These are phyloP conservation scores for Pseudolycoriella hygida DNA, from an alignment of 2,888 invertebrate species.

Conservation along the genomic window DNA sequence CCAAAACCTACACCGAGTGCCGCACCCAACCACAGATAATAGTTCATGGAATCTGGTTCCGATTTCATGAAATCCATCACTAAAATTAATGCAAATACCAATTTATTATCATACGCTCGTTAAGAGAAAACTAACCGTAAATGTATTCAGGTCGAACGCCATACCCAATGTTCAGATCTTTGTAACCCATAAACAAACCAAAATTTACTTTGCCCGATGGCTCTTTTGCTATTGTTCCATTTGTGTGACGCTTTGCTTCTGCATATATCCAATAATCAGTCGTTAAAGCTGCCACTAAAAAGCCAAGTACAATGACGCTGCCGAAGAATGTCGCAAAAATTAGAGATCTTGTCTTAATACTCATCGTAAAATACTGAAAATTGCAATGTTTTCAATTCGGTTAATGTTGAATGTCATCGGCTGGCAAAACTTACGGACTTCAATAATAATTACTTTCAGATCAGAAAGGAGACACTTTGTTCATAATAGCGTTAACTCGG, in stretches of 20 bases:
- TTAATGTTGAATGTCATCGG: too few species aligned
- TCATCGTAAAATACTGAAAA: constrained; percentile 25
- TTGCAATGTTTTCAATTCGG: too few species aligned
- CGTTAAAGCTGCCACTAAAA: constrained; percentile 54
- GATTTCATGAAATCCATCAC: constrained; percentile 20
- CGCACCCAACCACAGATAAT: constrained; percentile 26
- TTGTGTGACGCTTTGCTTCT: constrained; percentile 34
- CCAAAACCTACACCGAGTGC: constrained; percentile 27
- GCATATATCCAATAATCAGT: constrained; percentile 65
- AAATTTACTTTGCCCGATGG: constrained; percentile 56
- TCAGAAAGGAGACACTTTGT: too few species aligned
- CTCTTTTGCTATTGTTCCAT: constrained; percentile 22
- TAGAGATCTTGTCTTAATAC: constrained; percentile 47
- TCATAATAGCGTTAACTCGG: too few species aligned
- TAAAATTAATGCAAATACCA: constrained; percentile 14
- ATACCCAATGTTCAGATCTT: constrained; percentile 63
- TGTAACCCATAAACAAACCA: constrained; percentile 74
- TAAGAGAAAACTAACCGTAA: constrained; percentile 38
- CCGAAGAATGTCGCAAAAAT: constrained; percentile 61
- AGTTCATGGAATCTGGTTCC: constrained; percentile 23
- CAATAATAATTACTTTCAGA: too few species aligned
- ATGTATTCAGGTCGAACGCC: constrained; percentile 61
- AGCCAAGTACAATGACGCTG: constrained; percentile 49
- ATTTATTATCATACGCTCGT: constrained; percentile 15
- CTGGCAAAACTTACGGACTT: too few species aligned